Evolutionary conservation across 2,888 invertebrate genomes (phyloP), one percentile per base, ranked within the genome.

Genomic region (Maniola hyperantus): DNA sequence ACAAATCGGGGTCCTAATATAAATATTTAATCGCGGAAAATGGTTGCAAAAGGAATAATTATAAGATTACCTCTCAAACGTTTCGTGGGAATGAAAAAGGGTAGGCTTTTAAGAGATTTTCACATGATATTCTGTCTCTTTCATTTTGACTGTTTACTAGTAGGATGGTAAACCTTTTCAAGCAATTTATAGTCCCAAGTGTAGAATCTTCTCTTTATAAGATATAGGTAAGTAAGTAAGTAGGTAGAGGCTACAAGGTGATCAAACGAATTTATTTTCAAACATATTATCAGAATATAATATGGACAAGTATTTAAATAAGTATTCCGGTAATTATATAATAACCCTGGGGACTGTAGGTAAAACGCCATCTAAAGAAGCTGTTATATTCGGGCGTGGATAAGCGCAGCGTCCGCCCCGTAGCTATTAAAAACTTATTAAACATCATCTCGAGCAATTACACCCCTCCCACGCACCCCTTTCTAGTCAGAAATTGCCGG

Each of bases 391-490:
- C 77, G 81, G 84, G 78, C 77, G 78, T 77, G 81, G 82, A 85
- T 90, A 88, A 89, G 82, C 86, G 84, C 72, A 81, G 80, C 83
- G 82, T 80, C 80, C 83, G 81, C 81, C 77, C 80, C 88, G 86
- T 85, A 83, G 92, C 93, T 93, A 94, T 94, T 94, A 94, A 94
- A 94, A 94, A 94, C 93, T 94, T 93, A 93, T 94, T 94, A 94
- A 94, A 94, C 93, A 93, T 93, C 93, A 93, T 93, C 93, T 93
- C 93, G 88, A 86, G 91, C 93, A 93, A 94, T 94, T 94, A 93
- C 46, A 33, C 92, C 85, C 83, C 83, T 85, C 84, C 72, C 73
- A 66, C 71, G 64, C 67, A 68, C 69, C 70, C 74, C 71, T 71
- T 72, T 72, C 71, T 72, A 71, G 66, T 71, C 70, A 64, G 54